Conservation (phyloP, 1,140 invertebrate species). For the Helicorthomorpha holstii region DNA sequence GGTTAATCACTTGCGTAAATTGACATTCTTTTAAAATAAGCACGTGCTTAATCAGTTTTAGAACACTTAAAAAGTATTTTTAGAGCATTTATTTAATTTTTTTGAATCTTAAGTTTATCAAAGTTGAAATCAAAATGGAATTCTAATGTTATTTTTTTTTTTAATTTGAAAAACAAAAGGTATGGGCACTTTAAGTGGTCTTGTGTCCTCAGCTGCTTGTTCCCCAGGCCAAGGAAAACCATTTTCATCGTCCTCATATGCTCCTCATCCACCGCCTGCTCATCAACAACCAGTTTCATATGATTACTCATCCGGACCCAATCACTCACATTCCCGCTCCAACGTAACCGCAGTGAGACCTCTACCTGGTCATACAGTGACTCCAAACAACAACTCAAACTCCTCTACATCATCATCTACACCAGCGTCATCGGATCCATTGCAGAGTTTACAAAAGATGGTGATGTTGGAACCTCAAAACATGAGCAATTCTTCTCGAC, state of each 20-base stretch:
- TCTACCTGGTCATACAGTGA: neutral
- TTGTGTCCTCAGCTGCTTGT: no score
- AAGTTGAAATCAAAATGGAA: neutral
- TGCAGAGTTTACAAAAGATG: slow-evolving; percentile 20
- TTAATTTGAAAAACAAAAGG: no score
- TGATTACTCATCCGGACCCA: neutral
- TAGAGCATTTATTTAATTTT: no score
- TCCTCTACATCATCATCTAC: slow-evolving; percentile 10
- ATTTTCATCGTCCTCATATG: slow-evolving; percentile 11
- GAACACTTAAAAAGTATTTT: no score
- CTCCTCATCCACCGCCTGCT: slow-evolving; percentile 6
- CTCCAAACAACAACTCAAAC: no score
- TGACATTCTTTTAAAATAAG: no score
- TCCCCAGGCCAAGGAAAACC: slow-evolving; percentile 13
- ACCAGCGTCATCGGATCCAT: slow-evolving; percentile 12
- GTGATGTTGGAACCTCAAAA: slow-evolving; percentile 15
- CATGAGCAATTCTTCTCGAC: slow-evolving; percentile 9
- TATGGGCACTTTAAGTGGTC: no score
- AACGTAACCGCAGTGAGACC: no score
- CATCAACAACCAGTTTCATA: slow-evolving; percentile 1
- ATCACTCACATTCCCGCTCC: neutral
- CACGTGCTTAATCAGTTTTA: no score
- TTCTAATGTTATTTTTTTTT: no score
- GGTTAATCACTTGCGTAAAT: no score
- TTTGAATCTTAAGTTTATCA: no score